phyloP scores from a whole-genome alignment of 2,888 invertebrate species.

The Allophyes oxyacanthae region DNA sequence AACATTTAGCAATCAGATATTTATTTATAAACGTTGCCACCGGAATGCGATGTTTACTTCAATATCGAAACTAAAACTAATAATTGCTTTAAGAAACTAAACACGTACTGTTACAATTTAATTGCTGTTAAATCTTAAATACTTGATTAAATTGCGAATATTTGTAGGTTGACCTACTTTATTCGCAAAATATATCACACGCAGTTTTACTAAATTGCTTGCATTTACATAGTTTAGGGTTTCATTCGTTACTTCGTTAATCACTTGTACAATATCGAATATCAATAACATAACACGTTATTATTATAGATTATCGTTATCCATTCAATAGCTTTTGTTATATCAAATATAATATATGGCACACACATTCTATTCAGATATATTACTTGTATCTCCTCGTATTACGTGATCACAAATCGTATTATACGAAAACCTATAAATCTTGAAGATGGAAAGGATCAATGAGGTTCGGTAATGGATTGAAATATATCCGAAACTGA shows the following conservation, averaged over 20 bases:
- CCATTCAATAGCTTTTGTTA: constrained; percentile 21
- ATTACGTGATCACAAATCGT: constrained; percentile 19
- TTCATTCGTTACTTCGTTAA: constrained; percentile 9
- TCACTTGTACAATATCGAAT: not conserved
- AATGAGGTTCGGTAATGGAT: constrained; percentile 27
- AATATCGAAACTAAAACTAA: constrained; percentile 44
- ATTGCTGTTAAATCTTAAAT: constrained; percentile 28
- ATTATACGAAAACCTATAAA: constrained; percentile 12
- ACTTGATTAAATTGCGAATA: constrained; percentile 28
- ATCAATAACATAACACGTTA: constrained; percentile 1
- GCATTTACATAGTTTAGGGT: constrained; percentile 12
- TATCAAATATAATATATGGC: constrained; percentile 10
- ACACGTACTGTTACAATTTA: constrained; percentile 12
- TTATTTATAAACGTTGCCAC: constrained; percentile 40
- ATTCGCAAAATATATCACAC: constrained; percentile 29
- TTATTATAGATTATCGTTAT: constrained; percentile 9
- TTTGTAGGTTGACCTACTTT: constrained; percentile 27
- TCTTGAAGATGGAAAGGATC: constrained; percentile 22
- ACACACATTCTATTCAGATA: constrained; percentile 1
- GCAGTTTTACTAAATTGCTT: constrained; percentile 18
- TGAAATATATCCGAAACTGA: constrained; percentile 25
- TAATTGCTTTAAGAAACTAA: constrained; percentile 31
- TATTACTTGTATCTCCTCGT: constrained; percentile 9
- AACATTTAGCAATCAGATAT: constrained; percentile 21
- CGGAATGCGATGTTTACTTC: constrained; percentile 46